These are phyloP conservation scores for Protosalanx chinensis DNA, from an alignment of 2,797 vertebrate genomes.

Conservation along the genomic window DNA sequence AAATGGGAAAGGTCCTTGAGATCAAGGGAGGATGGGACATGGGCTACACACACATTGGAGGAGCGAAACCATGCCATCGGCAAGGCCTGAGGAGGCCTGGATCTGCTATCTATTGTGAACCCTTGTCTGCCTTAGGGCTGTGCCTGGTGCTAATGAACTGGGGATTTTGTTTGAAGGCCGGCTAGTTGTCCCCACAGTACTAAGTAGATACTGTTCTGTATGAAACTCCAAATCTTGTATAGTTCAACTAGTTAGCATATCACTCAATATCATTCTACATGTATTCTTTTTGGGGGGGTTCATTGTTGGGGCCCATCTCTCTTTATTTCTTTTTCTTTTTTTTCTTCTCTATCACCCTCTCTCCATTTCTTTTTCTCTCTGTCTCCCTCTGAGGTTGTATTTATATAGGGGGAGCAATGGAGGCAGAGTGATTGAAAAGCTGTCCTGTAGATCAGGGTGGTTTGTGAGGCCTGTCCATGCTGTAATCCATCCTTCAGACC, in stretches of 20 bases:
- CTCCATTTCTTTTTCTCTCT: neutral
- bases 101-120: conserved; percentile 45
- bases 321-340: neutral
- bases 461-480: conserved; percentile 82
- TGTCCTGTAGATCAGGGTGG: conserved; percentile 77
- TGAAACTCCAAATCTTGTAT: conserved; percentile 23
- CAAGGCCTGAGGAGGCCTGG: conserved; percentile 33
- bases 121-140: conserved; percentile 29
- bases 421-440: conserved; percentile 80
- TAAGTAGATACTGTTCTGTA: too few species aligned
- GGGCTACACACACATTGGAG: conserved; percentile 22
- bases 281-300: conserved; percentile 50
- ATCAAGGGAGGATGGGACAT: conserved; percentile 46
- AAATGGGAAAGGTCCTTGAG: conserved; percentile 46
- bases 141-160: neutral
- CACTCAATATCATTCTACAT: conserved; percentile 53
- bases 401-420: conserved; percentile 79
- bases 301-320: conserved; percentile 2
- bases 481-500: conserved; percentile 82
- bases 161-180: conserved; percentile 24
- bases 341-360: neutral
- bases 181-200: conserved; percentile 19
- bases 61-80: conserved; percentile 37
- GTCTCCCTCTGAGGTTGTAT: conserved; percentile 51
- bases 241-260: conserved; percentile 41